Conservation (phyloP, 2,113 vertebrate species). For the Gymnorhina tibicen region DNA sequence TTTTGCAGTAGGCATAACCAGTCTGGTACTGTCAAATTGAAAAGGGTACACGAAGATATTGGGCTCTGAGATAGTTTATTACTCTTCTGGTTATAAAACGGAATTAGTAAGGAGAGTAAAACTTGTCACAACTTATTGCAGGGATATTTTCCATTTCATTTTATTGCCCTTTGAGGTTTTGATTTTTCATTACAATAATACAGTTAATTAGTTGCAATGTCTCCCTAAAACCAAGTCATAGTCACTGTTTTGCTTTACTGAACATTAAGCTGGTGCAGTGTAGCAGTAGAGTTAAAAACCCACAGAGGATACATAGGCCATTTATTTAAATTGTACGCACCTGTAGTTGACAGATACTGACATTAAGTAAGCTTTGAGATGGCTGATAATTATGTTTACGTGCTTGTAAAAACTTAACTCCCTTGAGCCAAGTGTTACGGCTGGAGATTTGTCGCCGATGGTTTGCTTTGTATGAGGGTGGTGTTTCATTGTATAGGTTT, state of each 20-base stretch:
- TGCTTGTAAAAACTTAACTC: background rate
- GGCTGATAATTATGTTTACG: background rate
- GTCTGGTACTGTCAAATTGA: slow-evolving; percentile 44
- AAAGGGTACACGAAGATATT: background rate
- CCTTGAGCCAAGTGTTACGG: background rate
- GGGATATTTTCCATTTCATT: background rate
- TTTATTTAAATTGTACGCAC: background rate
- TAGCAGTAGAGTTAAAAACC: background rate
- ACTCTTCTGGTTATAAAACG: slow-evolving; percentile 10
- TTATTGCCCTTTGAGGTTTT: background rate
- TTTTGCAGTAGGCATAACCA: slow-evolving; percentile 1
- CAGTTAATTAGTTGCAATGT: slow-evolving; percentile 7
- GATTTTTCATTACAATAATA: background rate
- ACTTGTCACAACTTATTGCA: background rate
- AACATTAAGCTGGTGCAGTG: background rate
- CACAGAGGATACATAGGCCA: background rate
- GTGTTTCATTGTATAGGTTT: background rate
- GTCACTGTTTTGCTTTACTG: background rate
- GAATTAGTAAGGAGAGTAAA: slow-evolving; percentile 1
- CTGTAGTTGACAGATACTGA: background rate
- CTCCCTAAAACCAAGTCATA: background rate
- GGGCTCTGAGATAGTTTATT: background rate
- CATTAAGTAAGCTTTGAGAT: background rate
- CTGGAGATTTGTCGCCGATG: background rate
- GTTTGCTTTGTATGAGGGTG: background rate